These are phyloP conservation scores for Caenorhabditis angaria DNA, from an alignment of 2,888 invertebrate genomes.

Conservation along the genomic window DNA sequence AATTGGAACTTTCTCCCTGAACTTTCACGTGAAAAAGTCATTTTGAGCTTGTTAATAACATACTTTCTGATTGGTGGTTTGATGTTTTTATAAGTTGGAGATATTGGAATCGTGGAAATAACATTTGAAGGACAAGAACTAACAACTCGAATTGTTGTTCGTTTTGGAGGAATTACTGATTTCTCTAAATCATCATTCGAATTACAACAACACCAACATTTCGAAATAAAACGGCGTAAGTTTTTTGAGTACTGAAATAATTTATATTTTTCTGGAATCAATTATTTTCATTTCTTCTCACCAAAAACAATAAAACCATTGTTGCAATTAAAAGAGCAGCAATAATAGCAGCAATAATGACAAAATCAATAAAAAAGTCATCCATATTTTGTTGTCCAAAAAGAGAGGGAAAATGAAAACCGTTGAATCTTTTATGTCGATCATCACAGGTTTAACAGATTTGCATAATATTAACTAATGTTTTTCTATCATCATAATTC, in stretches of 20 bases:
- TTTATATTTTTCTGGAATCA: neutral
- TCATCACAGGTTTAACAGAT: neutral
- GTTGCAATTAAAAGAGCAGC: constrained; percentile 20
- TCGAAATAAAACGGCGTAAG: neutral
- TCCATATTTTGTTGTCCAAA: constrained; percentile 19
- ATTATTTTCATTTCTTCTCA: constrained; percentile 2
- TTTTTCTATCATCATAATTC: neutral
- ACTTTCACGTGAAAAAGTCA: constrained; percentile 2
- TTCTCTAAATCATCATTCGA: constrained; percentile 21
- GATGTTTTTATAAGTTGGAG: neutral
- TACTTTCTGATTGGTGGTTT: constrained; percentile 29
- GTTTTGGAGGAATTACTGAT: constrained; percentile 22
- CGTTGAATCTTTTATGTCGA: neutral
- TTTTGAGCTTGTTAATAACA: no score
- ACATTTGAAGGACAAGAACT: constrained; percentile 17
- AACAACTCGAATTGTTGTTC: constrained; percentile 37
- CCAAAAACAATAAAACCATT: constrained; percentile 31
- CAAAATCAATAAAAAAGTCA: constrained; percentile 34
- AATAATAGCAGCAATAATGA: constrained; percentile 24
- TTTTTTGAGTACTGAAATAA: constrained; percentile 10
- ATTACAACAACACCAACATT: neutral
- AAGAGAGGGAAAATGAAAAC: neutral
- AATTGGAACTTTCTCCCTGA: no score
- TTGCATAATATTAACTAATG: constrained; percentile 5
- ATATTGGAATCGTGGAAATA: neutral